Base-by-base conservation (phyloP, 2,113 vertebrate species). In the Vireo altiloquus region DNA sequence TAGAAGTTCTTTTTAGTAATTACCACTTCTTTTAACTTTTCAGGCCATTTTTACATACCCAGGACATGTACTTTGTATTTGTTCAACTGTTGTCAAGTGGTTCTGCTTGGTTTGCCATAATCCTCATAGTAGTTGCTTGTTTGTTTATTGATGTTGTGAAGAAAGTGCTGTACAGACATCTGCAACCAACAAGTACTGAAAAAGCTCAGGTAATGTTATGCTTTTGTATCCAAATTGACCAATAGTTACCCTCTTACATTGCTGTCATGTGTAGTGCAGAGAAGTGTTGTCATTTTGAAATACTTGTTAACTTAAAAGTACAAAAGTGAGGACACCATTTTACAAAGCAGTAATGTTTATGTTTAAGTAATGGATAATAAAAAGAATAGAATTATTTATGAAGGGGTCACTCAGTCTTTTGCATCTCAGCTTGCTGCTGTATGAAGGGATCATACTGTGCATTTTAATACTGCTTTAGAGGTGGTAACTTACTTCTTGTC, bases 31-130 rank as follows among this genome's bases (percentile, higher is more conserved):
- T 95, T 87, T 85, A 57, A 93, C 77, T 96, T 95, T 90, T 15
- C 97, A 99, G 99, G 99, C 99, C 99, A 6, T 99, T 99, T 98
- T 98, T 99, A 93, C 98, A 99, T 95, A 99, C 99, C 75, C 99
- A 99, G 98, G 99, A 99, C 97, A 99, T 99, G 99, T 99, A 99
- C 97, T 99, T 99, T 84, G 99, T 99, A 87, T 99, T 99, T 95
- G 98, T 99, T 95, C 99, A 99, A 37, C 98, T 99, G 90, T 97
- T 99, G 39, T 99, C 99, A 97, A 99, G 99, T 95, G 99, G 99
- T 87, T 99, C 99, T 11, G 99, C 98, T 96, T 99, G 99, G 99
- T 99, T 99, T 92, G 99, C 99, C 97, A 99, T 99, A 95, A 98
- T 99, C 95, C 98, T 99, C 97, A 99, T 99, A 71, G 97, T 99